Conservation (phyloP, 2,113 vertebrate species). For the Coturnix japonica region DNA sequence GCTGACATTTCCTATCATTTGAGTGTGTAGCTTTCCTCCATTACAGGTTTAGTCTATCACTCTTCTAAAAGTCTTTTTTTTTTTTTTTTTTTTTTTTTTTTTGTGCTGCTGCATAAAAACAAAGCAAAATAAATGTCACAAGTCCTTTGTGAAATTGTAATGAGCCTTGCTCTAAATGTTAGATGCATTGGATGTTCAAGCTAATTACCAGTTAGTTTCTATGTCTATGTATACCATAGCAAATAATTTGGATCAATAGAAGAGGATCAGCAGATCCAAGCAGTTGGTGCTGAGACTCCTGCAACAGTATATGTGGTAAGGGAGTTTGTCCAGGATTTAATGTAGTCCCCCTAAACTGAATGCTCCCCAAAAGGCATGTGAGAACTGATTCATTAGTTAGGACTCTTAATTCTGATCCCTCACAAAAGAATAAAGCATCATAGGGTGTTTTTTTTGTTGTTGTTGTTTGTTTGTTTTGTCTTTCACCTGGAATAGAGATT, state of each 20-base stretch:
- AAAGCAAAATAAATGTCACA: conserved; percentile 52
- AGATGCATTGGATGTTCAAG: neutral
- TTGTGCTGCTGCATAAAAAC: neutral
- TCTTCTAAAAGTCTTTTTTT: too few relatives aligned
- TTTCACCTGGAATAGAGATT: neutral
- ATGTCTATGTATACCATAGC: neutral
- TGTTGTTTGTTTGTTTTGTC: neutral
- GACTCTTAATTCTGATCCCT: neutral
- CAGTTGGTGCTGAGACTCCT: neutral
- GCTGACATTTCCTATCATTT: too few relatives aligned
- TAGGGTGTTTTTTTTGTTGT: too few relatives aligned
- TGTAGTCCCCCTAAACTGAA: neutral
- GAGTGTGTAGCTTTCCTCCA: too few relatives aligned
- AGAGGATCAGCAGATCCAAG: neutral
- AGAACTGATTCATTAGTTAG: neutral
- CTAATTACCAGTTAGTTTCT: conserved; percentile 8
- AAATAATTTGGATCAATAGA: neutral
- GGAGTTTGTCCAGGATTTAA: neutral
- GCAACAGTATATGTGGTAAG: neutral
- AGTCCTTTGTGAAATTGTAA: conserved; percentile 27
- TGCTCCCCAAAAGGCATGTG: neutral
- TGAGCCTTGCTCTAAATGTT: neutral
- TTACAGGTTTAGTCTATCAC: too few relatives aligned
- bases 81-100: neutral
- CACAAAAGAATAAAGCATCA: accelerated